phyloP scores from a whole-genome alignment of 2,888 invertebrate species.

The Hyppa rectilinea region DNA sequence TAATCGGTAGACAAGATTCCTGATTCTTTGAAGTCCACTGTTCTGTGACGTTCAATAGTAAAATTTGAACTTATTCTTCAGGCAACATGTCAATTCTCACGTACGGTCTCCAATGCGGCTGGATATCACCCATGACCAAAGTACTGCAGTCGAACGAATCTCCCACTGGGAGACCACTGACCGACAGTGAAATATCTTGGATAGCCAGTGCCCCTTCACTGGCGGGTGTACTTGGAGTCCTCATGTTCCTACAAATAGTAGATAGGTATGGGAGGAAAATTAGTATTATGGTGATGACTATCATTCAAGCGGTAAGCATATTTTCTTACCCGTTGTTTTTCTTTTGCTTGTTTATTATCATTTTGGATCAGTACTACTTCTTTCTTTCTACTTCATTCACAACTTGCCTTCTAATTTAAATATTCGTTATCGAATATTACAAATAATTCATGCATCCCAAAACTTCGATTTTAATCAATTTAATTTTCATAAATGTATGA shows the following conservation, averaged over 20 bases:
- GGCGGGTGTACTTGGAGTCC: conserved; percentile 80
- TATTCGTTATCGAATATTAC: background rate
- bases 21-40: background rate
- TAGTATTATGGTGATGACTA: conserved; percentile 80
- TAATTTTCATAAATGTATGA: no score
- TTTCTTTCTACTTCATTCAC: background rate
- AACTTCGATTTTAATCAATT: no score
- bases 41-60: no score
- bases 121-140: conserved; percentile 84
- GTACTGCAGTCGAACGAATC: conserved; percentile 77
- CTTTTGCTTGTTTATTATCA: background rate
- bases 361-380: background rate
- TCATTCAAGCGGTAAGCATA: conserved; percentile 85
- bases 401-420: background rate
- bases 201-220: conserved; percentile 83
- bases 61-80: conserved; percentile 62
- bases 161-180: conserved; percentile 77
- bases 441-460: background rate
- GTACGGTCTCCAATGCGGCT: conserved; percentile 84
- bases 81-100: conserved; percentile 82
- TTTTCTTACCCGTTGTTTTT: background rate
- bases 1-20: background rate
- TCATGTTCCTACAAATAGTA: conserved; percentile 79
- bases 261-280: conserved; percentile 84
- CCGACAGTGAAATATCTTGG: conserved; percentile 81